Base-by-base conservation (phyloP, 2,888 invertebrate genomes). In the Spodoptera exigua region DNA sequence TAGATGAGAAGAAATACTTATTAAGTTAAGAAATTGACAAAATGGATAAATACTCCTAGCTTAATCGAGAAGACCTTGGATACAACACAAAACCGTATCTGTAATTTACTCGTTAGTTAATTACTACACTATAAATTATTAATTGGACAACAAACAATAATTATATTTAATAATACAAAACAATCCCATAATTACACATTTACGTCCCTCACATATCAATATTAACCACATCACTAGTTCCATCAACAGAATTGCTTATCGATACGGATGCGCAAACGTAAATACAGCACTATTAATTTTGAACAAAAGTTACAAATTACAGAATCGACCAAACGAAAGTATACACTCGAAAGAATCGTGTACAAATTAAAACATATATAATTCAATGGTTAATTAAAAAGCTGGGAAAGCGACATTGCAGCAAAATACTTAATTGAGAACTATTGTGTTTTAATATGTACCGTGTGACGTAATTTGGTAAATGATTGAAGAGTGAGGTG, bases 361-460 rank as follows among this genome's bases (percentile, higher is more conserved):
- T 9, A 27, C 27, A 60, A 78, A 80, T 80, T 74, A 63, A 76
- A 70, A 61, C 37, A 62, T 79, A 62, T 71, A 78, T 78, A 81
- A 80, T 79, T 71, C 76, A 80, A 69, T 72, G 62, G 69, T 67
- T 78, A 79, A 76, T 80, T 78, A 72, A 78, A n/a, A 80, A 79
- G 64, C 62, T 47, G 56, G 59, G 59, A 57, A 63, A 46, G 52
- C 63, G 48, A 55, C 67, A 54, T 61, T 63, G 69, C 66, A 67
- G 63, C 57, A 53, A 66, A 79, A 73, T 68, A 68, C 59, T 82
- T 78, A 77, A 82, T 82, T 82, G 72, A 48, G 61, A 54, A 64
- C 72, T 67, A 80, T 81, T 82, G 81, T 81, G 57, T 51, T 51
- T 79, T 76, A 79, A 79, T 80, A 72, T 64, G 61, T 47, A 60